Base-by-base conservation (phyloP, 2,113 vertebrate species). In the Gavia stellata region DNA sequence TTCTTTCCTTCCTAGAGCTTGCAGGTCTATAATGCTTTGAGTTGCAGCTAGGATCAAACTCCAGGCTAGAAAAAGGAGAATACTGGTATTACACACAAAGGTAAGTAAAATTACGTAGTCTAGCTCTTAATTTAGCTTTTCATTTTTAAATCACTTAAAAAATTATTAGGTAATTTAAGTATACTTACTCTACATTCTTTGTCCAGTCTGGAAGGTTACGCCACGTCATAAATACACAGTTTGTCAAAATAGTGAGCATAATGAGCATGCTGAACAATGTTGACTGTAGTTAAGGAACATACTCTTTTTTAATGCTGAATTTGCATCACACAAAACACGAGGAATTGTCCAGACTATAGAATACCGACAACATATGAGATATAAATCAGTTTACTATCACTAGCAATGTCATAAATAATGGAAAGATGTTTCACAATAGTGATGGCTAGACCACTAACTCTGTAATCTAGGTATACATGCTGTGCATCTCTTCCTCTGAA, bases 171-270 rank as follows among this genome's bases (percentile, higher is more conserved):
- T 56, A 62, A 52, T 47, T 88, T 66, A 84, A 58, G 73, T 47
- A 72, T 49, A 99, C 99, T 99, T 98, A 99, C 99, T 99, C 99
- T 82, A 99, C 98, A 90, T 97, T 97, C 97, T 99, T 99, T 50
- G 98, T 88, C 99, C 99, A 99, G 0, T 98, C 98, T 17, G 98
- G 98, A 31, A 91, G 95, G 3, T 92, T 87, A 74, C 2, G 96
- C 97, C 97, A 21, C 34, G 99, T 99, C 99, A 99, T 99, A 94
- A 99, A 98, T 84, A 96, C 99, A 98, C 99, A 99, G 98, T 99
- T 99, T 49, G 98, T 98, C 97, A 99, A 95, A 98, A 99, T 99
- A 79, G 99, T 99, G 96, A 98, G 99, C 99, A 99, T 99, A 97
- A 99, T 99, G 72, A 99, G 87, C 88, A 98, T 97, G 97, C 83